Conservation (phyloP, 37 sponge, comb jelly and placozoan species). For the Crambe crambe region DNA sequence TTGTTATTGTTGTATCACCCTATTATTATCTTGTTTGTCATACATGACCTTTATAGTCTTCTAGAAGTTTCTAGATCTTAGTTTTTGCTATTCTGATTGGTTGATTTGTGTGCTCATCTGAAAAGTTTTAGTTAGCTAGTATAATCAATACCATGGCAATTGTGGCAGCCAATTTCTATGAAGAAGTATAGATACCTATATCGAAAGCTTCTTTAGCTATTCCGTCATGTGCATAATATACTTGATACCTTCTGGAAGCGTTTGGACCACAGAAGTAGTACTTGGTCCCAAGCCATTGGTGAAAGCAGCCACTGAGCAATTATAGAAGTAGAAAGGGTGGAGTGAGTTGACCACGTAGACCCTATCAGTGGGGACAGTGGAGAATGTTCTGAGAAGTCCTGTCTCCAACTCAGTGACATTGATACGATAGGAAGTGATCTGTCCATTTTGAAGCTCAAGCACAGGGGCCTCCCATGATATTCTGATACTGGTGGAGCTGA, state of each 20-base stretch:
- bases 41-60: too few relatives aligned
- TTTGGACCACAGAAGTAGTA: background rate
- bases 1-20: too few relatives aligned
- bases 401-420: background rate
- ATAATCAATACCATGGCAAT: too few relatives aligned
- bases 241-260: background rate
- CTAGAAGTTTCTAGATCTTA: too few relatives aligned
- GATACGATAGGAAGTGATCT: conserved; percentile 1
- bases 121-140: too few relatives aligned
- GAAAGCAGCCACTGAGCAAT: conserved; percentile 29
- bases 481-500: background rate
- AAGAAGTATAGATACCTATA: background rate
- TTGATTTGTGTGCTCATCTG: too few relatives aligned
- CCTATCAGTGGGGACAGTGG: background rate
- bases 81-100: too few relatives aligned
- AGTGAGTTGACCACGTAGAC: conserved; percentile 9
- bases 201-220: background rate
- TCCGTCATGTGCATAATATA: background rate
- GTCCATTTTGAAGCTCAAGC: conserved; percentile 8
- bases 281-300: conserved; percentile 53
- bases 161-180: too few relatives aligned
- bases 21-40: too few relatives aligned
- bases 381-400: background rate
- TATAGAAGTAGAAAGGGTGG: conserved; percentile 41
- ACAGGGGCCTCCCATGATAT: conserved; percentile 13